These are phyloP conservation scores for Sminthurides bifidus DNA, from an alignment of 1,140 invertebrate genomes.

Conservation along the genomic window DNA sequence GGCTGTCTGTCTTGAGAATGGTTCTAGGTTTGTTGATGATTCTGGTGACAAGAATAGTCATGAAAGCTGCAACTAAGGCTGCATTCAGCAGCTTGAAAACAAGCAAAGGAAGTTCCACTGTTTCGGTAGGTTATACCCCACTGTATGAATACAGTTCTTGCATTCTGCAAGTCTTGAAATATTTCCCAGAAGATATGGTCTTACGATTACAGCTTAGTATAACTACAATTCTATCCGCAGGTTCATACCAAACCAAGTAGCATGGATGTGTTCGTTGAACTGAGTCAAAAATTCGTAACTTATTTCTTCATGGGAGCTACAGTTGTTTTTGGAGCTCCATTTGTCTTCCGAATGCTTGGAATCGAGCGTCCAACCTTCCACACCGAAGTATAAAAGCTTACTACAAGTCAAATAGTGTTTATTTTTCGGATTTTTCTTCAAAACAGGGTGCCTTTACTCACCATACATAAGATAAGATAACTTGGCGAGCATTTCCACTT, in stretches of 20 bases:
- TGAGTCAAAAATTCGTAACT: constrained; percentile 66
- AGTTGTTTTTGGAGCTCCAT: constrained; percentile 62
- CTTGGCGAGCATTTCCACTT: no score
- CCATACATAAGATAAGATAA: no score
- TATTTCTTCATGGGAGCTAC: constrained; percentile 63
- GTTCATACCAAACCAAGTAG: constrained; percentile 3
- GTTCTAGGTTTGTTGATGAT: constrained; percentile 60
- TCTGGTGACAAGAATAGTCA: constrained; percentile 51
- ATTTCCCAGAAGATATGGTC: no score
- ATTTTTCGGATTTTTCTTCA: no score
- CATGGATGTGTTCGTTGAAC: constrained; percentile 56
- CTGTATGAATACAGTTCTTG: no score
- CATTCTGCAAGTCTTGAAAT: no score
- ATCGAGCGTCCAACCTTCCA: constrained; percentile 72
- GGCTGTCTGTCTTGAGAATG: constrained; percentile 52
- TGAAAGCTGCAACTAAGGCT: constrained; percentile 56
- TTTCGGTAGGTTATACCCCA: no score
- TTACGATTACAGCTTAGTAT: no score
- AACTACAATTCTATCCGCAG: no score
- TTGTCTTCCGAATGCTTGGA: constrained; percentile 57
- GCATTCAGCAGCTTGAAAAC: constrained; percentile 56
- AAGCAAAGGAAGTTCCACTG: no score
- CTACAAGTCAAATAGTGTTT: no score
- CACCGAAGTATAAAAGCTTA: constrained; percentile 55
- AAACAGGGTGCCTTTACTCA: no score